Base-by-base conservation (phyloP, 2,888 invertebrate species). In the Ypsolopha scabrella region DNA sequence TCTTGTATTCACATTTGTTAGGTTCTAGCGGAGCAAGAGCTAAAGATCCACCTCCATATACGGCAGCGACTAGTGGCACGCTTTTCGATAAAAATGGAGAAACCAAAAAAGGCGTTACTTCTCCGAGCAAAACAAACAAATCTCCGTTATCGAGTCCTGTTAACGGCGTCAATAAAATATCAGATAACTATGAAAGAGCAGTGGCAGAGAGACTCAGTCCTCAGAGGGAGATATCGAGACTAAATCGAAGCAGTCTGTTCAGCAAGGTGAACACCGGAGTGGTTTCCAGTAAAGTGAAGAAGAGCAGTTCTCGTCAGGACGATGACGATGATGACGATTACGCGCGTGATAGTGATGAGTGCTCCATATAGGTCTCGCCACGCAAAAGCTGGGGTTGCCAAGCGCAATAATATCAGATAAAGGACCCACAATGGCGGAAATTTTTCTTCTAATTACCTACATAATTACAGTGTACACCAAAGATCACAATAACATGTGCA, bases 301-400 rank as follows among this genome's bases (percentile, higher is more conserved):
- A 72, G 61, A 72, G 56, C 54, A 62, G 60, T 43, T 43, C 50
- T 24, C 72, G 72, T 13, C 55, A 53, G 14, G 62, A 65, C 34
- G 78, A 78, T 39, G 85, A 85, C 9, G 87, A 87, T 6, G 87
- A 87, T 54, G 87, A 86, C 1, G 87, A 87, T 57, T 87, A 87
- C 68, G 87, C 87, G 41, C 73, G 86, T 11, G 89, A 90, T 64
- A 89, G 89, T 63, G 90, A 90, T 67, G 90, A 90, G 68, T 90
- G 90, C 70, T 90, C 90, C 70, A 90, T 90, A 78, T 90, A 47
- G 47, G 24, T 49, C 51, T 56, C 51, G 58, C 54, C 57, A 55
- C 51, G 52, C 39, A 50, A 43, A 48, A 57, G 57, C 60, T 62
- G 60, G 61, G 61, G 62, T 58, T 66, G 64, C 61, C 58, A 58